Evolutionary conservation across 2,888 invertebrate genomes (phyloP).

Genomic region (Andrena bicolor): DNA sequence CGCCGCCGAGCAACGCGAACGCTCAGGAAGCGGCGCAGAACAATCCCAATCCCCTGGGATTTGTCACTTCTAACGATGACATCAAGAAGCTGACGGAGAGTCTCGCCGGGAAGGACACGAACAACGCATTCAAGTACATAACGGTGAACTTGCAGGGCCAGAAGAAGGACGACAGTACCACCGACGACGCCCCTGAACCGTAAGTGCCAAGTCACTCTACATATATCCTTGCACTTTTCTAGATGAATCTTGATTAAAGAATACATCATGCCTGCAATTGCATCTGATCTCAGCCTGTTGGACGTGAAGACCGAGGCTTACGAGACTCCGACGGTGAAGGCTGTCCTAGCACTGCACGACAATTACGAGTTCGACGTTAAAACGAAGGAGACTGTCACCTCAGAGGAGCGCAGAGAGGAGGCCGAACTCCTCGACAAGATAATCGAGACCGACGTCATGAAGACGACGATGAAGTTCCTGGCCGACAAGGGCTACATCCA

Average conservation of each 20-base stretch:
- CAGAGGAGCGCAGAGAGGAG: constrained; percentile 91
- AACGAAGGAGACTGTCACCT: constrained; percentile 90
- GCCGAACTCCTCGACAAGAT: constrained; percentile 92
- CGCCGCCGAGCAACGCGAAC: constrained; percentile 55
- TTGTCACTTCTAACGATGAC: constrained; percentile 87
- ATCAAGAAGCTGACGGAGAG: constrained; percentile 90
- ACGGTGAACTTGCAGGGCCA: constrained; percentile 91
- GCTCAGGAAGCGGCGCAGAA: constrained; percentile 56
- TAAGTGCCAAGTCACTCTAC: constrained; percentile 85
- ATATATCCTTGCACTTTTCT: neutral
- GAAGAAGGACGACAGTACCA: constrained; percentile 90
- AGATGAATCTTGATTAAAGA: neutral
- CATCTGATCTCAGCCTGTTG: constrained; percentile 87
- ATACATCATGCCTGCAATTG: neutral
- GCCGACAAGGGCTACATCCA: constrained; percentile 86
- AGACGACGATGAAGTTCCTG: constrained; percentile 89
- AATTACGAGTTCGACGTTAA: constrained; percentile 93
- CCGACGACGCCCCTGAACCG: constrained; percentile 92
- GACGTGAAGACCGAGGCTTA: constrained; percentile 88
- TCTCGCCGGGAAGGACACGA: constrained; percentile 89
- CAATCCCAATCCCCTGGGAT: constrained; percentile 76
- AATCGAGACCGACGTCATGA: constrained; percentile 91
- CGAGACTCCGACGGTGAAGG: constrained; percentile 91
- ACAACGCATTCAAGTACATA: constrained; percentile 90
- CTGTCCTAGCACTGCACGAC: constrained; percentile 90